A percentile compares a stretch with the other conserved stretches of the same genome.
Conservation (phyloP, 2,888 invertebrate genomes). For the Calephelis perditalis region DNA sequence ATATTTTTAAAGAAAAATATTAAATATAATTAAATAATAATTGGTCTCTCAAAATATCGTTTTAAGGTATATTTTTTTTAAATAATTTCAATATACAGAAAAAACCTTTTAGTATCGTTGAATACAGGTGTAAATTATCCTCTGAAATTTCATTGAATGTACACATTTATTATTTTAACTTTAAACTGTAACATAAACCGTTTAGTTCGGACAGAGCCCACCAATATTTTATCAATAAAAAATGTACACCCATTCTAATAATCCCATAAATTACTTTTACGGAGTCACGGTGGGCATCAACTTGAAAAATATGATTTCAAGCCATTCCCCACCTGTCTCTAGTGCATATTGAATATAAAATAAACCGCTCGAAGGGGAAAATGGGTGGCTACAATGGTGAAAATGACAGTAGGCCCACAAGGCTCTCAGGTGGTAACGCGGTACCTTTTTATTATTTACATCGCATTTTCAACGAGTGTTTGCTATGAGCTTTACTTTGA, state of each 20-base stretch:
- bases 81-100: too few species aligned
- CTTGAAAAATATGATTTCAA: slow-evolving; percentile 60
- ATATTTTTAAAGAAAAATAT: too few species aligned
- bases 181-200: not conserved
- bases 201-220: not conserved
- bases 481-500: slow-evolving; percentile 72
- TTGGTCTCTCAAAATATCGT: too few species aligned
- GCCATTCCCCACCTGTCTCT: slow-evolving; percentile 47
- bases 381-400: slow-evolving; percentile 53
- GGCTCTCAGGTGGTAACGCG: slow-evolving; percentile 44
- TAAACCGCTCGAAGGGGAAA: slow-evolving; percentile 61
- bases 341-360: slow-evolving; percentile 75
- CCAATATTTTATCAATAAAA: slow-evolving; percentile 11
- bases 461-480: slow-evolving; percentile 76
- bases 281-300: slow-evolving; percentile 25
- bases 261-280: slow-evolving; percentile 39
- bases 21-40: too few species aligned
- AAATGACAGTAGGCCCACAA: slow-evolving; percentile 55
- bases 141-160: too few species aligned
- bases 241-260: slow-evolving; percentile 15
- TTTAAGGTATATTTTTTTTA: too few species aligned
- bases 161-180: not conserved
- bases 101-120: too few species aligned
- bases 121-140: too few species aligned
- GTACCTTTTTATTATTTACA: slow-evolving; percentile 75